Evolutionary conservation across 37 sponge, comb jelly and placozoan species (phyloP).

Genomic region (Amphimedon queenslandica): DNA sequence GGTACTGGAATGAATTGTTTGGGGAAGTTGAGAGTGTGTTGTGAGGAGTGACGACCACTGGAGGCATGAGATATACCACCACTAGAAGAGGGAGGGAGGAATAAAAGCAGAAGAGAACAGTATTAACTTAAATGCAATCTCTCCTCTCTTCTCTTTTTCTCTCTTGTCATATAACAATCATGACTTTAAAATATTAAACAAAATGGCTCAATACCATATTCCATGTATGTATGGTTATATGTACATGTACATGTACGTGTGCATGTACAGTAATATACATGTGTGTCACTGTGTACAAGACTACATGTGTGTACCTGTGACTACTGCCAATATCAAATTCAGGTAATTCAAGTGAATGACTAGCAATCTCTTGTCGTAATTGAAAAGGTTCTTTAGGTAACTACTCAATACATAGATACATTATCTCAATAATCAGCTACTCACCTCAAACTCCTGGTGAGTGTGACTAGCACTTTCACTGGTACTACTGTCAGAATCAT

Average conservation of each 20-base stretch:
- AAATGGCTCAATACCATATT: no score
- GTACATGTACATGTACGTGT: neutral
- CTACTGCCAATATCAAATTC: neutral
- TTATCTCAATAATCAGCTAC: neutral
- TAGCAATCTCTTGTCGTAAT: conserved; percentile 37
- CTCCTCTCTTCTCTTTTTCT: no score
- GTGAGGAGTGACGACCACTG: neutral
- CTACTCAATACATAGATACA: conserved; percentile 4
- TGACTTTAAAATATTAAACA: no score
- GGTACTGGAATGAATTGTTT: neutral
- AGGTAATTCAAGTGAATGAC: neutral
- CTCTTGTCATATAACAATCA: no score
- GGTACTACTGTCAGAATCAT: conserved; percentile 27
- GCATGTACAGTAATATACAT: neutral
- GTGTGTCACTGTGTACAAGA: neutral
- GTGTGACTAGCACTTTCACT: conserved; percentile 9
- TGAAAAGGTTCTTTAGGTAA: conserved; percentile 62
- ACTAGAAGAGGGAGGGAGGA: neutral
- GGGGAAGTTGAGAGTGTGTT: conserved; percentile 2
- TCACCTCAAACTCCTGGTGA: conserved; percentile 18
- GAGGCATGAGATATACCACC: neutral
- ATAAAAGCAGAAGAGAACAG: no score
- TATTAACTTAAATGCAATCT: no score
- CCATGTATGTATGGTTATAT: neutral
- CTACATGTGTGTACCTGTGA: neutral